Conservation (phyloP, 2,113 vertebrate species). For the Vicugna pacos region DNA sequence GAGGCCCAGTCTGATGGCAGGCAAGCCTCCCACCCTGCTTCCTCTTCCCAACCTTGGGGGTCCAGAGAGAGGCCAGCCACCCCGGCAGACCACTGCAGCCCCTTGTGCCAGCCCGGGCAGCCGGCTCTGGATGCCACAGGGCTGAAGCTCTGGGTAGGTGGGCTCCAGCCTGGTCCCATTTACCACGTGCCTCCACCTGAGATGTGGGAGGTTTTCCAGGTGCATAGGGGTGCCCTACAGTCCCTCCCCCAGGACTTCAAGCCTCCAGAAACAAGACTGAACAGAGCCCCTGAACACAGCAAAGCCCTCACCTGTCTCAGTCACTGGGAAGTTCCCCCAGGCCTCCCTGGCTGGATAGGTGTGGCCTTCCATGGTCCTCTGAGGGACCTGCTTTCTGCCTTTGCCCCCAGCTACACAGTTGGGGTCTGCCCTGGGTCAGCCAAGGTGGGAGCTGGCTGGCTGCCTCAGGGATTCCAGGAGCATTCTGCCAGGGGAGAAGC, state of each 20-base stretch:
- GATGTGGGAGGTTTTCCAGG: neutral
- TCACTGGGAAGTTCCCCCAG: neutral
- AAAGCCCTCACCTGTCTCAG: neutral
- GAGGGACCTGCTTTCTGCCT: neutral
- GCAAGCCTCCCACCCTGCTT: neutral
- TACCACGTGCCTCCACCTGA: neutral
- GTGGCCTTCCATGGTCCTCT: neutral
- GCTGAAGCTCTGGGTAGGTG: neutral
- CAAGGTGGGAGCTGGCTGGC: neutral
- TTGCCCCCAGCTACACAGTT: neutral
- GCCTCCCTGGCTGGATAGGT: neutral
- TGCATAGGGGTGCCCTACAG: too few relatives aligned
- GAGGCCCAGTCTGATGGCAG: neutral
- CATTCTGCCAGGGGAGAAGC: neutral
- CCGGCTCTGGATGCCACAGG: neutral
- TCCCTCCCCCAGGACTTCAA: neutral
- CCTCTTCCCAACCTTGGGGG: neutral
- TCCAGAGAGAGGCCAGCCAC: neutral
- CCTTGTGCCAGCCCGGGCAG: neutral
- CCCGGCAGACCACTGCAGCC: neutral
- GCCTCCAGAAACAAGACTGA: neutral
- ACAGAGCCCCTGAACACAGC: neutral
- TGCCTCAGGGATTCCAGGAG: neutral
- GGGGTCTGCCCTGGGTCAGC: neutral
- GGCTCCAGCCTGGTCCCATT: rapidly evolving